Percentiles rank a stretch among this genome's conserved stretches.
phyloP scores from a whole-genome alignment of 2,797 vertebrate species.

The Cirrhinus mrigala region DNA sequence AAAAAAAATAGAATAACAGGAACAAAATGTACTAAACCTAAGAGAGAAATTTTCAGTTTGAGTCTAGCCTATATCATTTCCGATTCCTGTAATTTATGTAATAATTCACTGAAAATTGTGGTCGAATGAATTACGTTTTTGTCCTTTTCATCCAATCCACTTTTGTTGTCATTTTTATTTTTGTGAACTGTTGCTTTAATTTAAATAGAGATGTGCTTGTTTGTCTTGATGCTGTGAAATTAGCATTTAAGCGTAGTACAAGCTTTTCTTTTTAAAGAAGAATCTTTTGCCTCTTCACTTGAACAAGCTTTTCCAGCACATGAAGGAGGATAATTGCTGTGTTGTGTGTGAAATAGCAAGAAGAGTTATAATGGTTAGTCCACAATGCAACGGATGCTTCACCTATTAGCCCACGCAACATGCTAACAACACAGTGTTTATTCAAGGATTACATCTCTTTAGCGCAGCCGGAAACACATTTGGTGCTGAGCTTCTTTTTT shows the following conservation, averaged over 20 bases:
- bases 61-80: background rate
- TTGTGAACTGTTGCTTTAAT: background rate
- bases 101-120: background rate
- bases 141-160: background rate
- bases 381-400: background rate
- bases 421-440: constrained; percentile 18
- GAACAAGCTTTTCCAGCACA: constrained; percentile 19
- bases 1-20: background rate
- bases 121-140: background rate
- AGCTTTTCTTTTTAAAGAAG: background rate
- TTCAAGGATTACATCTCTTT: constrained; percentile 15
- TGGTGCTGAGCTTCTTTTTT: background rate
- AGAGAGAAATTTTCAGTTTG: background rate
- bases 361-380: constrained; percentile 21
- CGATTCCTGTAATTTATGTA: background rate
- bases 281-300: constrained; percentile 20
- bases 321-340: constrained; percentile 20
- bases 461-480: background rate
- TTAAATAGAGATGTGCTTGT: background rate
- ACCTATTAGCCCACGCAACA: constrained; percentile 14
- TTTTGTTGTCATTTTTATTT: background rate
- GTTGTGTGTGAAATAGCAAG: background rate
- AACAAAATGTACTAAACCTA: background rate
- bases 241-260: background rate
- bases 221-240: constrained; percentile 12